These are phyloP conservation scores for Drosophila emarginata DNA, from an alignment of 2,888 invertebrate species.

Conservation along the genomic window DNA sequence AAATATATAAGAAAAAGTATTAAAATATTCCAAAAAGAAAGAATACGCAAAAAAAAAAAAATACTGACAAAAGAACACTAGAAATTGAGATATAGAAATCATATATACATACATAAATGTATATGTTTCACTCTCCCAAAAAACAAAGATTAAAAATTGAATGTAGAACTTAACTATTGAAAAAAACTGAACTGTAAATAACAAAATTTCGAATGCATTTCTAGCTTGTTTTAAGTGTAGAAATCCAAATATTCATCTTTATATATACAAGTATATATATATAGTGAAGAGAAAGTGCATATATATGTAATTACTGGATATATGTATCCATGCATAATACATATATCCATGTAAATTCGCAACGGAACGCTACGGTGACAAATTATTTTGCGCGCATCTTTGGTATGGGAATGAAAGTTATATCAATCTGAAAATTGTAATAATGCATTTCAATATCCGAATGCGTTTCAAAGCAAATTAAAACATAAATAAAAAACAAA, in stretches of 20 bases:
- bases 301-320: conserved; percentile 31
- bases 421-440: conserved; percentile 45
- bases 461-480: conserved; percentile 63
- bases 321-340: conserved; percentile 18
- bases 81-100: conserved; percentile 2
- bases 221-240: conserved; percentile 58
- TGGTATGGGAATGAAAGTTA: conserved; percentile 59
- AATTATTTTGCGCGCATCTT: conserved; percentile 71
- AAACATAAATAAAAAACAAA: conserved; percentile 19
- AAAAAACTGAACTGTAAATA: conserved; percentile 54
- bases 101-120: neutral
- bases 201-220: conserved; percentile 57
- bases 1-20: conserved; percentile 56
- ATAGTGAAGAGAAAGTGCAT: conserved; percentile 7
- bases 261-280: conserved; percentile 38
- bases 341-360: conserved; percentile 61
- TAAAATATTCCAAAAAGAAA: conserved; percentile 64
- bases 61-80: conserved; percentile 11
- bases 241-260: conserved; percentile 29
- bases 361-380: conserved; percentile 75
- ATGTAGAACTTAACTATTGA: conserved; percentile 12
- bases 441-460: conserved; percentile 56
- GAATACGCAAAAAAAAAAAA: conserved; percentile 24
- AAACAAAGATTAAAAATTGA: neutral
- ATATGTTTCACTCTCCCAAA: conserved; percentile 7